phyloP scores from a whole-genome alignment of 2,888 invertebrate species.

The Onthophagus sagittarius region DNA sequence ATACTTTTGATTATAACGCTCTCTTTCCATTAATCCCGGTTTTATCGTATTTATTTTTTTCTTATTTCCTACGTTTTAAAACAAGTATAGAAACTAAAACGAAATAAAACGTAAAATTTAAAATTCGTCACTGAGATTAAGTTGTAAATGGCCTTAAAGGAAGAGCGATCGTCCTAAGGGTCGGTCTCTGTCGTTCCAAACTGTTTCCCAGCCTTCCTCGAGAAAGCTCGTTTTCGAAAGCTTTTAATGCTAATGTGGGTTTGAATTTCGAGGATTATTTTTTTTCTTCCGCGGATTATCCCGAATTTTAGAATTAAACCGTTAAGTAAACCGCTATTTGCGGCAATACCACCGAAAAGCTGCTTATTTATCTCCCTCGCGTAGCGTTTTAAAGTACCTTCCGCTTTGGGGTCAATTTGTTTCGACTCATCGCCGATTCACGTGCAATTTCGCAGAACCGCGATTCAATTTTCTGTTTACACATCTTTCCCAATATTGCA shows the following conservation, averaged over 20 bases:
- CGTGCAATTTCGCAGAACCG: not conserved
- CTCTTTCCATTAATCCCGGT: too few species aligned
- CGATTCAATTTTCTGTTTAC: not conserved
- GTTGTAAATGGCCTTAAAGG: not conserved
- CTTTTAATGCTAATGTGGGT: constrained; percentile 11
- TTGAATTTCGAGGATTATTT: constrained; percentile 7
- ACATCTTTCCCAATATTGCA: not conserved
- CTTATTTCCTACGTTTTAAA: too few species aligned
- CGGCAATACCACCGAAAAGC: not conserved
- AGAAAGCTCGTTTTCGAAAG: not conserved
- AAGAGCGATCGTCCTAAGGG: not conserved
- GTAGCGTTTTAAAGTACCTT: not conserved
- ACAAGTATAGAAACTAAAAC: too few species aligned
- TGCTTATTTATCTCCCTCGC: not conserved
- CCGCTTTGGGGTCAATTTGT: not conserved
- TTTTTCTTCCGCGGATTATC: constrained; percentile 6
- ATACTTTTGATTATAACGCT: too few species aligned
- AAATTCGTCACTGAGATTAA: constrained; percentile 11
- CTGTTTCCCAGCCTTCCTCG: not conserved
- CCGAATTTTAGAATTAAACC: constrained; percentile 10
- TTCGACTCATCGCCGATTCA: not conserved
- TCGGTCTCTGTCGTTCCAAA: not conserved
- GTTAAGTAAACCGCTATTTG: not conserved
- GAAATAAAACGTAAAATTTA: not conserved
- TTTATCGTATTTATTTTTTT: too few species aligned